Base-by-base conservation (phyloP, 2,888 invertebrate species). In the Sceliomorpha sp. region DNA sequence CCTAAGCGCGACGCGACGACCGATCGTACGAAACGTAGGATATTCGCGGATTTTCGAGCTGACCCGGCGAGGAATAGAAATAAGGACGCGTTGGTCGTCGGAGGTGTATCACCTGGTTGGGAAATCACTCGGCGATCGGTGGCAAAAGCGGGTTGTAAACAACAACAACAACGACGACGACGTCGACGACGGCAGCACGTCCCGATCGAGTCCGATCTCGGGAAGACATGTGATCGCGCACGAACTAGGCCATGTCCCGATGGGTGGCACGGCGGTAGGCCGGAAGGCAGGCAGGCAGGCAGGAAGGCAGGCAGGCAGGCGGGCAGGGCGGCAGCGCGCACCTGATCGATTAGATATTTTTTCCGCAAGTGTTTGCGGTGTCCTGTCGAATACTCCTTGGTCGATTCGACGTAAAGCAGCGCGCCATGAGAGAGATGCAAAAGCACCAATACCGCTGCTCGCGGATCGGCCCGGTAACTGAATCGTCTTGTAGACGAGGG, bases 401-500 rank as follows among this genome's bases (percentile, higher is more conserved):
- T 42, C 27, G 26, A 42, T 42, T 42, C 9, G 36, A 53, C 58
- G 75, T 70, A 77, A 76, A 76, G 74, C 70, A 76, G 75, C 70
- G 73, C 73, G 73, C 76, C 75, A 47, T 60, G 51, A 64, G 62
- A 63, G 39, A 70, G 69, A 48, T 53, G 63, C 51, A 53, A 59
- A 67, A 67, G 55, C 67, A 68, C 67, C 67, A 60, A 68, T 76
- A 79, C 79, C 83, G 79, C 78, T 80, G 75, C 79, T 80, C 78
- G 81, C 84, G 82, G 79, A 82, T 85, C 86, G 82, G 80, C 79
- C 85, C 85, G 86, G 84, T 85, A 81, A 86, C 86, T 86, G 86
- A 86, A 73, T 78, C 80, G 79, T 69, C 76, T 81, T 69, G 63
- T 72, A 70, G 78, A 74, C 70, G 77, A 77, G 78, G 82, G 77